Evolutionary conservation across 2,113 vertebrate genomes (phyloP).

Genomic region (Herpetotheres cachinnans): DNA sequence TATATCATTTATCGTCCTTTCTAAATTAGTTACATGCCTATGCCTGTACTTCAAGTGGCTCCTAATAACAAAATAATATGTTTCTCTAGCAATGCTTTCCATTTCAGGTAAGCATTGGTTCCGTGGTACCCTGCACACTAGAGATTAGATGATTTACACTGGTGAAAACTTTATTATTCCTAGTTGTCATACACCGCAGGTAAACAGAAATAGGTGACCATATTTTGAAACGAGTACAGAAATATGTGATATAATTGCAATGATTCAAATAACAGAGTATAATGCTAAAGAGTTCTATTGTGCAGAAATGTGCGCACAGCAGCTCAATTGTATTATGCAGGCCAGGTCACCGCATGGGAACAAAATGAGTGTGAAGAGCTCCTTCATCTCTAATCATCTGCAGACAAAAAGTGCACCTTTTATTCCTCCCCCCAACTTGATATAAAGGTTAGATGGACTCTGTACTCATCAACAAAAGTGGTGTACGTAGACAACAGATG

Average conservation of each 20-base stretch:
- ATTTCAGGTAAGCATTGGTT: not conserved
- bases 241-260: slow-evolving; percentile 55
- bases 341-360: slow-evolving; percentile 75
- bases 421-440: slow-evolving; percentile 47
- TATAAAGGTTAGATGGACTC: slow-evolving; percentile 67
- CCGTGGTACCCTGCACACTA: not conserved
- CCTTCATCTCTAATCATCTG: slow-evolving; percentile 70
- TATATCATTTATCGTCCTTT: not conserved
- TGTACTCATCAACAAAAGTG: slow-evolving; percentile 60
- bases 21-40: not conserved
- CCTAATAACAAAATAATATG: not conserved
- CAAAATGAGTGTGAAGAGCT: slow-evolving; percentile 73
- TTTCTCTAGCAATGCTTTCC: not conserved
- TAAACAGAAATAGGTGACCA: slow-evolving; percentile 4
- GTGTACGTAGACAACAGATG: slow-evolving; percentile 73
- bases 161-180: not conserved
- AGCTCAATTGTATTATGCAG: slow-evolving; percentile 65
- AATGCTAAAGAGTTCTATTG: slow-evolving; percentile 64
- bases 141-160: not conserved
- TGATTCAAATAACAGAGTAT: slow-evolving; percentile 64
- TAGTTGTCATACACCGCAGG: not conserved
- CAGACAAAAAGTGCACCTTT: slow-evolving; percentile 59
- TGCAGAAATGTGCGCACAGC: slow-evolving; percentile 53
- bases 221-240: not conserved
- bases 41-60: not conserved